phyloP scores from a whole-genome alignment of 1,140 invertebrate species.

The Macrobrachium rosenbergii region DNA sequence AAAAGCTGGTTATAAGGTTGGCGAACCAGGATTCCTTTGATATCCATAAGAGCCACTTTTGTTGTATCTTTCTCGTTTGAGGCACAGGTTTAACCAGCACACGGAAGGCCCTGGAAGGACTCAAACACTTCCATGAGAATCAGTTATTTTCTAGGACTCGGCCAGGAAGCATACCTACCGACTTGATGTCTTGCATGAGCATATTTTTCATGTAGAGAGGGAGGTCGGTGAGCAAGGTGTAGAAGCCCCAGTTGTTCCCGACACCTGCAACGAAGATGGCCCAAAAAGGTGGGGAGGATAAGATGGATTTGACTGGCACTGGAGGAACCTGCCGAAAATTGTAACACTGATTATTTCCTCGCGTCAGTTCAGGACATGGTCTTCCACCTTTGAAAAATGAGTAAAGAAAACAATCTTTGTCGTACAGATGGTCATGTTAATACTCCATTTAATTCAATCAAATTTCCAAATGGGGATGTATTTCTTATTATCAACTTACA shows the following conservation, averaged over 20 bases:
- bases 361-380: background rate
- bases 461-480: no score
- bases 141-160: no score
- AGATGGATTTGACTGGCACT: constrained; percentile 40
- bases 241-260: constrained; percentile 76
- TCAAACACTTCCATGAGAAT: background rate
- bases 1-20: no score
- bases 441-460: no score
- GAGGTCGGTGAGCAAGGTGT: constrained; percentile 74
- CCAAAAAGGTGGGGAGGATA: constrained; percentile 62
- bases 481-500: no score
- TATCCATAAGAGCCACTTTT: no score
- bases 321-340: constrained; percentile 18
- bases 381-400: no score
- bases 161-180: constrained; percentile 32
- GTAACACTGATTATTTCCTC: background rate
- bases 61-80: background rate
- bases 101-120: background rate
- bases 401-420: no score
- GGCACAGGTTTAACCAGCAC: no score
- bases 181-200: constrained; percentile 59
- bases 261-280: constrained; percentile 72
- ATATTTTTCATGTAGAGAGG: constrained; percentile 72
- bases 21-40: no score
- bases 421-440: no score